phyloP scores from a whole-genome alignment of 2,797 vertebrate species.

The Merluccius polli region DNA sequence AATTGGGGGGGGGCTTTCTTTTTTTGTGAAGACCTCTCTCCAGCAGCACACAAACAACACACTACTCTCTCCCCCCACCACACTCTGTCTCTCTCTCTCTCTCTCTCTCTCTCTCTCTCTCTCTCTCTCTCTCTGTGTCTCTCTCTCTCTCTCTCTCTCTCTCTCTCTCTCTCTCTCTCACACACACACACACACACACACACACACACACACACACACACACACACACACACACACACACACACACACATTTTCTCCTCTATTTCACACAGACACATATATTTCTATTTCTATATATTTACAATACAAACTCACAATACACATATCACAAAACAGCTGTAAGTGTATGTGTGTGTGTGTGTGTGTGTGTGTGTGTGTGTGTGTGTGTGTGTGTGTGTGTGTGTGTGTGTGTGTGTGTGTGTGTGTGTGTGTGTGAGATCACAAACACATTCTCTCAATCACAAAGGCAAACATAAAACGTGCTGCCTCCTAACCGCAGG shows the following conservation, averaged over 20 bases:
- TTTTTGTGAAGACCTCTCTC: constrained; percentile 58
- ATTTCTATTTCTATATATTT: neutral
- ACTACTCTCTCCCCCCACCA: constrained; percentile 1
- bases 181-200: constrained; percentile 16
- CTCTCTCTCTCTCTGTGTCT: neutral
- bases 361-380: constrained; percentile 22
- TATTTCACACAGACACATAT: constrained; percentile 6
- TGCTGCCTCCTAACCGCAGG: constrained; percentile 50
- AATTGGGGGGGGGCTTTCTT: constrained; percentile 70
- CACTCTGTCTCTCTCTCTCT: neutral
- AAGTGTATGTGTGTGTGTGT: neutral
- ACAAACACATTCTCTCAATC: constrained; percentile 47
- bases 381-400: neutral
- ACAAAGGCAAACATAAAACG: constrained; percentile 60
- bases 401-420: constrained; percentile 4
- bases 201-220: neutral
- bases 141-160: neutral
- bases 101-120: no score
- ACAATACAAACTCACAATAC: neutral
- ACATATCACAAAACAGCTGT: neutral
- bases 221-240: constrained; percentile 4
- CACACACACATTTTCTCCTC: neutral
- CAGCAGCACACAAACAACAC: constrained; percentile 47
- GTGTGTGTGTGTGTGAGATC: constrained; percentile 32
- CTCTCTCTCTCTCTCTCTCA: no score